Percentiles rank a stretch among this genome's conserved stretches.
These are phyloP conservation scores for Trichonephila clavata DNA, from an alignment of 1,140 invertebrate species.

Conservation along the genomic window DNA sequence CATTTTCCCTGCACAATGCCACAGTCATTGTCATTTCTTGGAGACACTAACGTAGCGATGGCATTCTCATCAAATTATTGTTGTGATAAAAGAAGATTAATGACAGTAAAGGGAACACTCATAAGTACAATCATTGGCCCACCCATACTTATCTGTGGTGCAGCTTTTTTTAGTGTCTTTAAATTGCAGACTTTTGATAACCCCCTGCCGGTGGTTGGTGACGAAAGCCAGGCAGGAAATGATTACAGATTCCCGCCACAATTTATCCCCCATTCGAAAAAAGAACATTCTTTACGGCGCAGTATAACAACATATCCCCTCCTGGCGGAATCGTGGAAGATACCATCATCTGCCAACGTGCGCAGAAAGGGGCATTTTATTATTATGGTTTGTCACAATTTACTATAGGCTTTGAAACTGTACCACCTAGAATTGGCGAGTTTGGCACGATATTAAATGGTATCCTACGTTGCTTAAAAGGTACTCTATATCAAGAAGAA, in stretches of 20 bases:
- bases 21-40: constrained; percentile 27
- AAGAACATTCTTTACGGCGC: constrained; percentile 40
- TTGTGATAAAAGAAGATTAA: constrained; percentile 66
- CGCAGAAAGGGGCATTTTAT: constrained; percentile 14
- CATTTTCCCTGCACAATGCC: not conserved
- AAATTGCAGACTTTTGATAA: constrained; percentile 31
- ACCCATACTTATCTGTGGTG: constrained; percentile 11
- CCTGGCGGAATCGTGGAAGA: not conserved
- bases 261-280: constrained; percentile 23
- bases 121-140: constrained; percentile 51
- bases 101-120: constrained; percentile 16
- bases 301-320: constrained; percentile 8
- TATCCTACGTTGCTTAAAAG: not conserved
- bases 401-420: not conserved
- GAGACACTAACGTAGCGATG: not conserved
- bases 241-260: constrained; percentile 37
- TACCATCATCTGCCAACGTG: constrained; percentile 11
- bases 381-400: constrained; percentile 3
- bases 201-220: constrained; percentile 34
- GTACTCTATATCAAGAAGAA: not conserved
- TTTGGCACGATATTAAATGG: constrained; percentile 1
- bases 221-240: constrained; percentile 61
- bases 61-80: constrained; percentile 65
- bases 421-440: not conserved
- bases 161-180: constrained; percentile 61